Evolutionary conservation across 1,140 invertebrate species (phyloP).

Genomic region (Yoshiicerus persimilis): DNA sequence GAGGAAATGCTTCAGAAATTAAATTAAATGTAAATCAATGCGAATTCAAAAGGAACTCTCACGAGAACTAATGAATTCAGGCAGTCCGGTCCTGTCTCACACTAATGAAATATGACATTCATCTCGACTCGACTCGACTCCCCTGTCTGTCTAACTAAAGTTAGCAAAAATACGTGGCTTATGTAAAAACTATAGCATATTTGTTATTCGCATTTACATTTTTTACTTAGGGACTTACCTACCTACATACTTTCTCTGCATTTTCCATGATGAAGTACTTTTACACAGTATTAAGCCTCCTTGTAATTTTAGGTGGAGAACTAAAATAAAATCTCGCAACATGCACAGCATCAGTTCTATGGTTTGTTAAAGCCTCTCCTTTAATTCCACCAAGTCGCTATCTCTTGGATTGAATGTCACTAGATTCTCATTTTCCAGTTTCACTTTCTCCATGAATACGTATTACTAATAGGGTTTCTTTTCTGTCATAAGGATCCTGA

Average conservation of each 20-base stretch:
- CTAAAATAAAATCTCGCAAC: too few species aligned
- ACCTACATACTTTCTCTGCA: not conserved
- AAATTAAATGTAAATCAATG: constrained; percentile 23
- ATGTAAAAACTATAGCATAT: not conserved
- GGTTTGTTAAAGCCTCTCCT: too few species aligned
- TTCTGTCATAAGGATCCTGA: too few species aligned
- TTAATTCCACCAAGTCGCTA: too few species aligned
- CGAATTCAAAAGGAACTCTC: constrained; percentile 8
- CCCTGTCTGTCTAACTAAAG: not conserved
- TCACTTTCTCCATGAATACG: too few species aligned
- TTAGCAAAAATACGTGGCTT: not conserved
- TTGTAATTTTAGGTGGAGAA: too few species aligned
- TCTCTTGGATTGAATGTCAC: too few species aligned
- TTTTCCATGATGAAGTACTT: not conserved
- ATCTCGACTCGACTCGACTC: not conserved
- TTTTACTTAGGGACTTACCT: not conserved
- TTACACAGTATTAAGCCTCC: not conserved
- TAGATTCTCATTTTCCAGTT: too few species aligned
- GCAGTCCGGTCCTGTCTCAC: not conserved
- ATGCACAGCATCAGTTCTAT: too few species aligned
- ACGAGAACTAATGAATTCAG: constrained; percentile 13
- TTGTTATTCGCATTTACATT: not conserved
- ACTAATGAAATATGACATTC: constrained; percentile 20
- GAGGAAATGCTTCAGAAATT: not conserved
- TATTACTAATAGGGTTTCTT: too few species aligned